These are phyloP conservation scores for Pentalonia nigronervosa DNA, from an alignment of 1,140 invertebrate genomes.

Conservation along the genomic window DNA sequence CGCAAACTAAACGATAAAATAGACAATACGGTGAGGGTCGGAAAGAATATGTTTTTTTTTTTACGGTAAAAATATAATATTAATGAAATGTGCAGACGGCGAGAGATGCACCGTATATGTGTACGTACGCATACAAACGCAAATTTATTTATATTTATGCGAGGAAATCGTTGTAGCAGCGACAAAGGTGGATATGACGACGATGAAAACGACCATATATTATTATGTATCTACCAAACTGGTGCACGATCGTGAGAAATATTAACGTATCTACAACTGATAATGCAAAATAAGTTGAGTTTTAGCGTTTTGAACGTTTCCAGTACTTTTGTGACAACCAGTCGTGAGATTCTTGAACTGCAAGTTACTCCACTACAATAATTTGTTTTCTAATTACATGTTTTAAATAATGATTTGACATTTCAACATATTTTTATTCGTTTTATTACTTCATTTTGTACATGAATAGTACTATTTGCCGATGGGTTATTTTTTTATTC, in stretches of 20 bases:
- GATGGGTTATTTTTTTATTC: too few relatives aligned
- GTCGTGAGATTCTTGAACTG: too few relatives aligned
- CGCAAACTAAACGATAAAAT: background rate
- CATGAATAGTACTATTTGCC: too few relatives aligned
- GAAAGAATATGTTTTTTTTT: background rate
- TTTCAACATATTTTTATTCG: background rate
- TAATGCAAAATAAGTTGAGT: background rate
- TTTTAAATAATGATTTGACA: too few relatives aligned
- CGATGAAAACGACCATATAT: background rate
- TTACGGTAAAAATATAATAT: background rate
- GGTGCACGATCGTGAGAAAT: background rate
- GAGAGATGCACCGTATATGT: background rate
- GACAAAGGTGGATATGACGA: background rate
- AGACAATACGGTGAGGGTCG: background rate
- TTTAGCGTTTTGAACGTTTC: too few relatives aligned
- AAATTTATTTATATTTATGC: background rate
- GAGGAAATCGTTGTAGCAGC: background rate
- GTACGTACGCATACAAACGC: background rate
- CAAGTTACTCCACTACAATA: too few relatives aligned
- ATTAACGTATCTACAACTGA: background rate
- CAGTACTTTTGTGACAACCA: too few relatives aligned
- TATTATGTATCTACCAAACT: background rate
- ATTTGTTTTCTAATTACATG: too few relatives aligned
- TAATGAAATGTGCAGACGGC: background rate
- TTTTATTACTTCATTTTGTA: too few relatives aligned